Evolutionary conservation across 2,113 vertebrate genomes (phyloP).

Genomic region (Stegostoma tigrinum): DNA sequence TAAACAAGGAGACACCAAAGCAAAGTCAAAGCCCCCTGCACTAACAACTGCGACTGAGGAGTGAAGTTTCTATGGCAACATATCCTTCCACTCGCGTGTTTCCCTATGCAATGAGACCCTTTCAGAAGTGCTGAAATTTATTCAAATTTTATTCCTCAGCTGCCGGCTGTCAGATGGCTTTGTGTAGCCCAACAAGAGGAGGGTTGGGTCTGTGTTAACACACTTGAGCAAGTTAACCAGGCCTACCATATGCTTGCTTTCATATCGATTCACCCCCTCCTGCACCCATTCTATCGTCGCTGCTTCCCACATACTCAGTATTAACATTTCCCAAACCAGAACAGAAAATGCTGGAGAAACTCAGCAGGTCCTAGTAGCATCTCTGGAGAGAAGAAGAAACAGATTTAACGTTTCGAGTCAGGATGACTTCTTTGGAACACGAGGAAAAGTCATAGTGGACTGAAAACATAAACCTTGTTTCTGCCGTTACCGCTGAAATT

Average conservation of each 20-base stretch:
- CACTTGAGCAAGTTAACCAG: constrained; percentile 39
- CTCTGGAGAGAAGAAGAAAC: too few relatives aligned
- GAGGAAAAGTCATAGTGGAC: too few relatives aligned
- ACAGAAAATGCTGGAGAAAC: too few relatives aligned
- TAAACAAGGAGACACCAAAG: not conserved
- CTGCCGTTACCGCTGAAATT: too few relatives aligned
- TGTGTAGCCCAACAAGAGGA: not conserved
- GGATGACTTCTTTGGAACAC: too few relatives aligned
- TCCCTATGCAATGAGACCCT: not conserved
- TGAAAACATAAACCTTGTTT: too few relatives aligned
- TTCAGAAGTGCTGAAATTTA: constrained; percentile 40
- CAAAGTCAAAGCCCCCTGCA: not conserved
- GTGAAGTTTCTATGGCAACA: not conserved
- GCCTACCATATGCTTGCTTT: constrained; percentile 40
- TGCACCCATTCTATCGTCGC: too few relatives aligned
- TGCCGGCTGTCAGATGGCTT: constrained; percentile 1
- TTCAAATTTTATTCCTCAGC: constrained; percentile 13
- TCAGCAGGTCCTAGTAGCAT: too few relatives aligned
- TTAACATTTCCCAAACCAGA: not conserved
- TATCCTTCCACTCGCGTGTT: constrained; percentile 36
- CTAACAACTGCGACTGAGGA: not conserved
- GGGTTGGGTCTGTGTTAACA: not conserved
- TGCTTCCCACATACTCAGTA: too few relatives aligned
- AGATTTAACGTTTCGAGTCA: too few relatives aligned
- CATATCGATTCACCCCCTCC: not conserved